Percentiles rank a stretch among this genome's conserved stretches.
phyloP scores from a whole-genome alignment of 1,140 invertebrate species.

The Drosophila setifemur region DNA sequence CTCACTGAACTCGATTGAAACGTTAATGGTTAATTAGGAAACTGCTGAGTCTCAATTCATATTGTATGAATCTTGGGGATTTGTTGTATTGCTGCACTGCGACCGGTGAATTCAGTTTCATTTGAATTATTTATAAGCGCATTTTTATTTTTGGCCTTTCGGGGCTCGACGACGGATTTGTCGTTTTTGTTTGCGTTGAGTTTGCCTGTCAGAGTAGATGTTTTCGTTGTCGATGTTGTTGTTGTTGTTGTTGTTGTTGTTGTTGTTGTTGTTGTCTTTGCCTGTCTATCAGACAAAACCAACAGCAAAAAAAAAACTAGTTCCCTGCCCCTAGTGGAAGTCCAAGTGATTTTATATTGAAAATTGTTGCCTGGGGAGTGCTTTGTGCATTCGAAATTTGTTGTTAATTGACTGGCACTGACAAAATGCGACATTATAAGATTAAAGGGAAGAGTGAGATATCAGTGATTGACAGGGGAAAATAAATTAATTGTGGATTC shows the following conservation, averaged over 20 bases:
- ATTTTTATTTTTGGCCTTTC: constrained; percentile 76
- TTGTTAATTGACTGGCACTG: constrained; percentile 25
- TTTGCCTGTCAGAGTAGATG: constrained; percentile 59
- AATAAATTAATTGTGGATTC: not conserved
- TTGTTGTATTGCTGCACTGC: constrained; percentile 9
- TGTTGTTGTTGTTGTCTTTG: constrained; percentile 30
- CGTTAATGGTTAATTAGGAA: constrained; percentile 28
- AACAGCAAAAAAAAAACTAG: constrained; percentile 6
- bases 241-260: constrained; percentile 33
- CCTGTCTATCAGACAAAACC: constrained; percentile 31
- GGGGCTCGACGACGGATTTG: constrained; percentile 67
- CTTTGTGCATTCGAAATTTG: constrained; percentile 10
- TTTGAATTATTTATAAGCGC: constrained; percentile 74
- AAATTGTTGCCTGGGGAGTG: constrained; percentile 35
- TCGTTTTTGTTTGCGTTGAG: constrained; percentile 66
- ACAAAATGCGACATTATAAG: constrained; percentile 11
- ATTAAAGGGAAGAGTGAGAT: not conserved
- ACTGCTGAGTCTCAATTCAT: constrained; percentile 15
- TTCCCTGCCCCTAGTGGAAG: constrained; percentile 22
- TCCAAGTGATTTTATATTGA: constrained; percentile 4
- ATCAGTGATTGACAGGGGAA: not conserved
- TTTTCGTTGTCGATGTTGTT: constrained; percentile 36
- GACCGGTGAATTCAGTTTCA: constrained; percentile 17
- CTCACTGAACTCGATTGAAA: constrained; percentile 18
- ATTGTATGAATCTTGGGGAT: not conserved